phyloP scores from a whole-genome alignment of 2,113 vertebrate species.

The Callocephalon fimbriatum region DNA sequence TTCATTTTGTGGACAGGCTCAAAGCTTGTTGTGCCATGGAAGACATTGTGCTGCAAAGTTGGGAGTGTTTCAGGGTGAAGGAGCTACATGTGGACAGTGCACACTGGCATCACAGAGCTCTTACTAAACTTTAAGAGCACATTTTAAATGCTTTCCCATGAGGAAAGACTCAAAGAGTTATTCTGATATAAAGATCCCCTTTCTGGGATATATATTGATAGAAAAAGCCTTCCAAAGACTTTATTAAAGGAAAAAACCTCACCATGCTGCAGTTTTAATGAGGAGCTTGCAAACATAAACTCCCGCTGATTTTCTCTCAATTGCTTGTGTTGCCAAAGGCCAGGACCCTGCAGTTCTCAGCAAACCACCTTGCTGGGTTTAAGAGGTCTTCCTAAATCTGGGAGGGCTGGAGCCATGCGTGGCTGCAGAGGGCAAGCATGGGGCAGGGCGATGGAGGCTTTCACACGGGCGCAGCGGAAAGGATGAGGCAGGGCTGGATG shows the following conservation, averaged over 20 bases:
- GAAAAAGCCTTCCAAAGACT: neutral
- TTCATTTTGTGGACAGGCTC: neutral
- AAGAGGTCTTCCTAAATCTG: neutral
- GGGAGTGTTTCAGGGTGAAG: neutral
- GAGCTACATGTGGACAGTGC: accelerated
- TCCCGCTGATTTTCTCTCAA: neutral
- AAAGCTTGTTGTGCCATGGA: accelerated
- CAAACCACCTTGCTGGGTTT: neutral
- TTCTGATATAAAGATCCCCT: neutral
- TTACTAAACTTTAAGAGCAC: neutral
- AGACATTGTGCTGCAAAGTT: accelerated
- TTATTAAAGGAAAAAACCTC: neutral
- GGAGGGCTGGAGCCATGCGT: neutral
- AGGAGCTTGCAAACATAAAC: constrained; percentile 25
- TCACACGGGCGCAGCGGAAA: neutral
- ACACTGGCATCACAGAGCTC: neutral
- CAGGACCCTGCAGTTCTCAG: neutral
- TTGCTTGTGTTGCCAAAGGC: neutral
- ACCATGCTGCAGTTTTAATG: neutral
- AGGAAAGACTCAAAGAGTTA: neutral
- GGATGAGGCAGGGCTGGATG: neutral
- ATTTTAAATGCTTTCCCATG: neutral
- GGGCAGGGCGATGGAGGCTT: neutral
- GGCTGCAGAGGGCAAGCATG: neutral
- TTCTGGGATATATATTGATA: neutral